Evolutionary conservation across 2,888 invertebrate genomes (phyloP).

Genomic region (Tiphia femorata): DNA sequence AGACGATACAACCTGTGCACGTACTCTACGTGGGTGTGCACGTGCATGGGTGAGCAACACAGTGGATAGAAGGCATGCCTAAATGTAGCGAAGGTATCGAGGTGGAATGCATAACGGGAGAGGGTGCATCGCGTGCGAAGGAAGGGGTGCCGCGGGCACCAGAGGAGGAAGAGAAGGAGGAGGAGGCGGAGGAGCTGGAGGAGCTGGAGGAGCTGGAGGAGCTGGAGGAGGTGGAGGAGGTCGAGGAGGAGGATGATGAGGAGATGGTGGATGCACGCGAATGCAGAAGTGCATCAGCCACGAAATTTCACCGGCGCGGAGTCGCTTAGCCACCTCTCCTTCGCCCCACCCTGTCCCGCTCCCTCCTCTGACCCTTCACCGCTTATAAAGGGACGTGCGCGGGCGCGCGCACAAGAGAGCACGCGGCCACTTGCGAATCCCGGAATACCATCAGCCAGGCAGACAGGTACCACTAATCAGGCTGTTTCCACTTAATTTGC

Average conservation of each 20-base stretch:
- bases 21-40: too few species aligned
- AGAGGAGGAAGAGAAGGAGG: not conserved
- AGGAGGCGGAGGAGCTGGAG: not conserved
- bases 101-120: conserved; percentile 15
- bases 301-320: conserved; percentile 31
- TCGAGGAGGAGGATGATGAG: not conserved
- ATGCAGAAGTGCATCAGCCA: conserved; percentile 25
- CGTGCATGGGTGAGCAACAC: conserved; percentile 6
- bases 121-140: not conserved
- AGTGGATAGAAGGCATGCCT: conserved; percentile 5
- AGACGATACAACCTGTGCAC: too few species aligned
- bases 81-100: conserved; percentile 22
- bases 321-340: conserved; percentile 11
- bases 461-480: conserved; percentile 62
- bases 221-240: too few species aligned
- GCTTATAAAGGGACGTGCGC: conserved; percentile 32
- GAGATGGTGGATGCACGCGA: conserved; percentile 11
- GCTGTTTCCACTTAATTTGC: conserved; percentile 67
- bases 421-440: conserved; percentile 35
- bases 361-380: too few species aligned
- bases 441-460: conserved; percentile 50
- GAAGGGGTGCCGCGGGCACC: not conserved
- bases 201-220: not conserved
- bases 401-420: not conserved
- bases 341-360: not conserved